Conservation (phyloP, 2,888 invertebrate genomes). For the Trissolcus brochymenae region DNA sequence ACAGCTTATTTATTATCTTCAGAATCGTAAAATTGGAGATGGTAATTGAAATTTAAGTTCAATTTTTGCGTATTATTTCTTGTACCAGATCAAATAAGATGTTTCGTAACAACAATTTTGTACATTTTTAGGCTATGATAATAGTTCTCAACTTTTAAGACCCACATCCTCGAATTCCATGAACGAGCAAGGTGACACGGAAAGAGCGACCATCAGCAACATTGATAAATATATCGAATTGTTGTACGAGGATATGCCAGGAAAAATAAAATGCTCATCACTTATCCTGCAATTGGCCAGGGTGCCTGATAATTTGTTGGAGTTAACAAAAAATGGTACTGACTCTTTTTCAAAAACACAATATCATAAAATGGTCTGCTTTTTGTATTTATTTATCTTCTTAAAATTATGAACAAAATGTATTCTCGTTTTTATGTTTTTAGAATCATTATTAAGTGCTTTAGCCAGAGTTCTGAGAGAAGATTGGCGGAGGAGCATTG, state of each 20-base stretch:
- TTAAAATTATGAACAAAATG: not conserved
- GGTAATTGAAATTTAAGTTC: constrained; percentile 39
- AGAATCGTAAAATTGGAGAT: constrained; percentile 80
- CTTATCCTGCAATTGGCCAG: constrained; percentile 93
- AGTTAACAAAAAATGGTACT: constrained; percentile 93
- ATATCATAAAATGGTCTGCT: not conserved
- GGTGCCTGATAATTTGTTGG: constrained; percentile 95
- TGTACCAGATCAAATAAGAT: too few species aligned
- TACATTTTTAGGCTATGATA: constrained; percentile 60
- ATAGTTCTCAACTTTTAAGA: constrained; percentile 65
- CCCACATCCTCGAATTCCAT: constrained; percentile 71
- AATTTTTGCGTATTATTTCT: not conserved
- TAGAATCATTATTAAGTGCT: constrained; percentile 95
- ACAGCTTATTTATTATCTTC: constrained; percentile 90
- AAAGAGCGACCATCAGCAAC: constrained; percentile 86
- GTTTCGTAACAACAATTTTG: not conserved
- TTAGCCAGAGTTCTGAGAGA: constrained; percentile 96
- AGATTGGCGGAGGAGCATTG: constrained; percentile 98
- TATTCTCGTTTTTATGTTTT: constrained; percentile 63
- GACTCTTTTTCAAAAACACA: too few species aligned
- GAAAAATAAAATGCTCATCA: constrained; percentile 94
- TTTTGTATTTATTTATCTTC: not conserved
- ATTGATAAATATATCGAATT: constrained; percentile 96
- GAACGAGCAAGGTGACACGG: constrained; percentile 71
- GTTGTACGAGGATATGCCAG: constrained; percentile 94